Base-by-base conservation (phyloP, 2,113 vertebrate species). In the Crotalus viridis region DNA sequence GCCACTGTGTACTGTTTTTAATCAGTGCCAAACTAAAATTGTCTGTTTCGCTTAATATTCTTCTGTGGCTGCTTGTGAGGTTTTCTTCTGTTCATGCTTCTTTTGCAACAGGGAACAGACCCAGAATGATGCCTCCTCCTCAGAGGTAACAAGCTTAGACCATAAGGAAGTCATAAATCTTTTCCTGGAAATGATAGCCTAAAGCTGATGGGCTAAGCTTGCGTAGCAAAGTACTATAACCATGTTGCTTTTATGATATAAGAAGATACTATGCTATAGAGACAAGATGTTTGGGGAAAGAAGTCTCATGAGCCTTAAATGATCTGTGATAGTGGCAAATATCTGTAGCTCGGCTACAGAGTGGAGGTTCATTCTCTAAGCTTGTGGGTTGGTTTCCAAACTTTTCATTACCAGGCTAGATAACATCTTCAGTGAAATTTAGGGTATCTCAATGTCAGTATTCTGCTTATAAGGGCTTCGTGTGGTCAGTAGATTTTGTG, bases 1-100 rank as follows among this genome's bases (percentile, higher is more conserved):
- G 3, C 26, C 26, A 54, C 74, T 43, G 7, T 81, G 33, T 43
- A 7, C 74, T 81, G 74, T 43, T 81, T 81, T 43, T 81, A 43
- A 81, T 43, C 74, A 81, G 17, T 43, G 74, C 33, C 33, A 91
- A 87, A 93, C 26, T 33, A 39, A 94, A 87, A 90, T 88, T 15
- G 28, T 3, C 22, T 51, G 17, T 10, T 12, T 48, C 46, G 33
- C 48, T 46, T 91, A 59, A 87, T 24, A 91, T 39, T 33, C 22
- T 64, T n/a, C 10, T 15, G 17, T 5, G 3, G n/a, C 15, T 22
- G 13, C 52, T 90, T 52, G n/a, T 54, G 24, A 81, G 8, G n/a
- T 55, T 48, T 33, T 15, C 28, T 26, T 48, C 17, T 69, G 48
- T 28, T 69, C 8, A 22, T n/a, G 26, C 51, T 51, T 39, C 19